These are phyloP conservation scores for Nicator chloris DNA, from an alignment of 2,113 vertebrate genomes.

Conservation along the genomic window DNA sequence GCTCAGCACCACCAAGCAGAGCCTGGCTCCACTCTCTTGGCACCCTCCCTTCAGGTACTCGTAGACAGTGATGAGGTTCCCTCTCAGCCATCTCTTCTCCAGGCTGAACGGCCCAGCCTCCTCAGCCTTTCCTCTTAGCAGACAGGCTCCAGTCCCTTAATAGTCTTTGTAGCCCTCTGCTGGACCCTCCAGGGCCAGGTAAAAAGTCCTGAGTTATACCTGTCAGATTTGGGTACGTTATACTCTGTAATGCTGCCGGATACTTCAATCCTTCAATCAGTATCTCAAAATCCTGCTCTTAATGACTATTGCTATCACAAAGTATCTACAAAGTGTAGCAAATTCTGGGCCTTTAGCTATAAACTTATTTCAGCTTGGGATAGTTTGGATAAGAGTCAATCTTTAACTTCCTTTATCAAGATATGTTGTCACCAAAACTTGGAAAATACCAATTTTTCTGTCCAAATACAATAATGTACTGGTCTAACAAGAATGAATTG, in stretches of 20 bases:
- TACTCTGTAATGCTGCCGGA: not conserved
- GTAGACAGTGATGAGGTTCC: fast-evolving
- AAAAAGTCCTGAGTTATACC: not conserved
- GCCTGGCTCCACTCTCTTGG: not conserved
- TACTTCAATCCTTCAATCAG: not conserved
- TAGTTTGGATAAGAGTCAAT: not conserved
- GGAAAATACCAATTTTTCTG: not conserved
- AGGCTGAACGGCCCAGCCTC: not conserved
- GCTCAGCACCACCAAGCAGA: not conserved
- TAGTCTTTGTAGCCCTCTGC: not conserved
- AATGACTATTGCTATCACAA: not conserved
- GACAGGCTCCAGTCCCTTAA: not conserved
- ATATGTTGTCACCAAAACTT: not conserved
- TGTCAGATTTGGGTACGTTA: not conserved
- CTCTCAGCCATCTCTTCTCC: fast-evolving
- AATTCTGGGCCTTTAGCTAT: not conserved
- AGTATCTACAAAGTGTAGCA: not conserved
- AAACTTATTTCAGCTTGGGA: not conserved
- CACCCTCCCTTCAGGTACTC: not conserved
- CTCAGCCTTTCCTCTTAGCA: not conserved
- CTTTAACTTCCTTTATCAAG: not conserved
- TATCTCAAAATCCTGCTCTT: not conserved
- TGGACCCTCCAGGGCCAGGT: not conserved
- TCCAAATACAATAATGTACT: not conserved
- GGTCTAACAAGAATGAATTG: not conserved